A percentile compares a stretch with the other conserved stretches of the same genome.
These are phyloP conservation scores for Drosophila sp. DNA, from an alignment of 1,140 invertebrate genomes.

Conservation along the genomic window DNA sequence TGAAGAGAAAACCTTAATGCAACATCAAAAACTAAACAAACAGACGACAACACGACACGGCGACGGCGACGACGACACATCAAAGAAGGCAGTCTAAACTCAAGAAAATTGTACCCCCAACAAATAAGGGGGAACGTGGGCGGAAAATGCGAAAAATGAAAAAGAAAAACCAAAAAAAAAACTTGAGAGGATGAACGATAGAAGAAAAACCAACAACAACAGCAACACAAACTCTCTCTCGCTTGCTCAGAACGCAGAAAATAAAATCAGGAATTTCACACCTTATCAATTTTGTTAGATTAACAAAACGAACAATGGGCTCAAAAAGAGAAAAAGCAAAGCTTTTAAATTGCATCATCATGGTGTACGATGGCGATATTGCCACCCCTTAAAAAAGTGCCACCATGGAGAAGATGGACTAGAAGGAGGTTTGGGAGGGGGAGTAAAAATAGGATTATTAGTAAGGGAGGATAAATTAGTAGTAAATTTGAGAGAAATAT, in stretches of 20 bases:
- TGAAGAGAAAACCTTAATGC: conserved; percentile 34
- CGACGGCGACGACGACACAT: conserved; percentile 54
- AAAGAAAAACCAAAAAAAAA: not conserved
- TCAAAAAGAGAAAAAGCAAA: conserved; percentile 17
- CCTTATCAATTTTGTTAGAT: conserved; percentile 81
- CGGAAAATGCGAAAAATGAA: conserved; percentile 12
- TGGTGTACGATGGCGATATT: not conserved
- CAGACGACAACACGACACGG: conserved; percentile 46
- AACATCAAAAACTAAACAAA: conserved; percentile 78
- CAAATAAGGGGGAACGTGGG: conserved; percentile 6
- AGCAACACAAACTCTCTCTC: not conserved
- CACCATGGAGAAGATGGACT: too few relatives aligned
- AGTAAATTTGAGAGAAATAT: too few relatives aligned
- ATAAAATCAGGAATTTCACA: conserved; percentile 81
- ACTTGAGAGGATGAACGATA: not conserved
- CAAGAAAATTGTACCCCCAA: conserved; percentile 18
- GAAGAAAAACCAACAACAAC: not conserved
- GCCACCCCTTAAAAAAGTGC: not conserved
- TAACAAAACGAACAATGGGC: conserved; percentile 65
- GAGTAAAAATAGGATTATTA: too few relatives aligned
- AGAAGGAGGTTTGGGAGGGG: too few relatives aligned
- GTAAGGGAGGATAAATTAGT: too few relatives aligned
- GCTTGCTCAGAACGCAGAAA: conserved; percentile 42
- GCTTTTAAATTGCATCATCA: conserved; percentile 75
- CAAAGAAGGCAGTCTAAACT: conserved; percentile 58